These are phyloP conservation scores for Pocillopora grandis DNA, from an alignment of 92 coral and sea anemone species.

Conservation along the genomic window DNA sequence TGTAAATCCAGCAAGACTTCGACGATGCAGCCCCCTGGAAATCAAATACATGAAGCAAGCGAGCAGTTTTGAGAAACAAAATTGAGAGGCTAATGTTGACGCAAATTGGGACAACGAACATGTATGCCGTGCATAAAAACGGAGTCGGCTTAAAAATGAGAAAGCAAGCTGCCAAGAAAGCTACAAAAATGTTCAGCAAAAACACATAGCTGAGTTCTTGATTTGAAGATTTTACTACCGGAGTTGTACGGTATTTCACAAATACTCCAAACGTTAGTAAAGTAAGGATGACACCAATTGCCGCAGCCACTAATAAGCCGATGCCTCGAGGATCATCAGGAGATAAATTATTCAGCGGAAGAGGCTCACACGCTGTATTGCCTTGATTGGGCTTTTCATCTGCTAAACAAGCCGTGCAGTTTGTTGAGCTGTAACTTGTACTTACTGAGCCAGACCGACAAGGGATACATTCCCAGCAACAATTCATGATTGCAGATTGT, in stretches of 20 bases:
- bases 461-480: constrained; percentile 79
- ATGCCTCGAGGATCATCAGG: constrained; percentile 40
- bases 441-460: constrained; percentile 57
- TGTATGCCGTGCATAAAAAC: constrained; percentile 39
- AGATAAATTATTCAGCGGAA: constrained; percentile 48
- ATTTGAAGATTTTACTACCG: constrained; percentile 74
- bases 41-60: constrained; percentile 67
- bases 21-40: constrained; percentile 44
- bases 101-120: constrained; percentile 45
- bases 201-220: constrained; percentile 61
- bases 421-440: constrained; percentile 48
- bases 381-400: constrained; percentile 55
- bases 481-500: constrained; percentile 55
- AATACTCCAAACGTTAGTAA: constrained; percentile 51
- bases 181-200: constrained; percentile 60
- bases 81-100: constrained; percentile 65
- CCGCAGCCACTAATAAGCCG: constrained; percentile 40
- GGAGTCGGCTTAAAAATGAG: constrained; percentile 49
- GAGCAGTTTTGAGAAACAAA: constrained; percentile 71
- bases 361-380: constrained; percentile 53
- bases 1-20: constrained; percentile 44
- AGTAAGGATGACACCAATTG: constrained; percentile 27
- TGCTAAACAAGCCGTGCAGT: constrained; percentile 60
- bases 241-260: constrained; percentile 54
- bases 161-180: constrained; percentile 46